Conservation (phyloP, 2,888 invertebrate species). For the Melanophora roralis region DNA sequence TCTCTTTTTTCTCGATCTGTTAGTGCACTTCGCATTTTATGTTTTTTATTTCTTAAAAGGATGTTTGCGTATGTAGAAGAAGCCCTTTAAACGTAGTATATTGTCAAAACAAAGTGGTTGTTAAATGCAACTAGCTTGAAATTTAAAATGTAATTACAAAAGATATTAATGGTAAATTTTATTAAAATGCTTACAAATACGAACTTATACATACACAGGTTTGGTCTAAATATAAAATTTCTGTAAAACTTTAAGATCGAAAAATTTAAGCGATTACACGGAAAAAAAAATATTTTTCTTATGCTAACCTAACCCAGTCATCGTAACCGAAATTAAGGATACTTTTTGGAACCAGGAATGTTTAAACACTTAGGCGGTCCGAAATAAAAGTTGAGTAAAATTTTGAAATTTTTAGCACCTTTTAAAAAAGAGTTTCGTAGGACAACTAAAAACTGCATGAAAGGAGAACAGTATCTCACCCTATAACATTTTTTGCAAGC, state of each 20-base stretch:
- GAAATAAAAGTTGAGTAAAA: too few relatives aligned
- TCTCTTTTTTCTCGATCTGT: neutral
- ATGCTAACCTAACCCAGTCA: too few relatives aligned
- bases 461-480: too few relatives aligned
- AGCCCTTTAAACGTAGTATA: conserved; percentile 47
- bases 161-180: conserved; percentile 36
- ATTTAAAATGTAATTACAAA: neutral
- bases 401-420: too few relatives aligned
- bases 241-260: neutral
- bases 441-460: too few relatives aligned
- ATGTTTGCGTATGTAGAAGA: conserved; percentile 38
- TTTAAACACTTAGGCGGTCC: too few relatives aligned
- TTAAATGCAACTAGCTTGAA: conserved; percentile 13
- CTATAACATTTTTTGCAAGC: too few relatives aligned
- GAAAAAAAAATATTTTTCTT: too few relatives aligned
- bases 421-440: too few relatives aligned
- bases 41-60: conserved; percentile 30
- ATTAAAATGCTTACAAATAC: neutral
- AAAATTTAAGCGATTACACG: too few relatives aligned
- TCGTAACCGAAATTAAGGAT: too few relatives aligned
- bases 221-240: neutral
- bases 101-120: conserved; percentile 29
- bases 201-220: neutral
- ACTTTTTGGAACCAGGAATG: too few relatives aligned
- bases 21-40: neutral